Percentiles rank a stretch among this genome's conserved stretches.
phyloP scores from a whole-genome alignment of 2,113 vertebrate genomes.

The Motacilla tschutschensis region DNA sequence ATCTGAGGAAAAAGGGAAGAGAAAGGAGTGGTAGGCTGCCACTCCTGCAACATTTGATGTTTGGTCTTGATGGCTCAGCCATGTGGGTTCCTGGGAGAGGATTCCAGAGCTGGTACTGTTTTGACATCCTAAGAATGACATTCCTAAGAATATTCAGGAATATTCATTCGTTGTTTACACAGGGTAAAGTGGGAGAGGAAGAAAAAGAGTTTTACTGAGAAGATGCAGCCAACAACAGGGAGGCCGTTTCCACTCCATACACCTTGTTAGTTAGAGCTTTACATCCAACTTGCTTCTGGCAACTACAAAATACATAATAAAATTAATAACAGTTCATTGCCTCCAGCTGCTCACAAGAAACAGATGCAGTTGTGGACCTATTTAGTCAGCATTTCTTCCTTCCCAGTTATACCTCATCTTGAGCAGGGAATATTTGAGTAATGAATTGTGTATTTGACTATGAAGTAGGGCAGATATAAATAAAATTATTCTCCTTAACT shows the following conservation, averaged over 20 bases:
- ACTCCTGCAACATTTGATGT: background rate
- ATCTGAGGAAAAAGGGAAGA: background rate
- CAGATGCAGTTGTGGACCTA: slow-evolving; percentile 21
- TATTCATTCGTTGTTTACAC: background rate
- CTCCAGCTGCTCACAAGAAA: slow-evolving; percentile 62
- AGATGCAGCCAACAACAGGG: background rate
- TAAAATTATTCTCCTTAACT: background rate
- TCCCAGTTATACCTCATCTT: background rate
- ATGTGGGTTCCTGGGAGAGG: background rate
- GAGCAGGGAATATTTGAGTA: slow-evolving; percentile 9
- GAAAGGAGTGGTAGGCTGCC: background rate
- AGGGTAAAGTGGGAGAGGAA: background rate
- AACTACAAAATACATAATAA: slow-evolving; percentile 54
- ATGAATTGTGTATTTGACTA: slow-evolving; percentile 19
- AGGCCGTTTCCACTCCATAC: background rate
- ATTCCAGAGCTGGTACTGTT: background rate
- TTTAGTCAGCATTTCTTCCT: slow-evolving; percentile 56
- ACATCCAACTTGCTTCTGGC: background rate
- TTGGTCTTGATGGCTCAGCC: background rate
- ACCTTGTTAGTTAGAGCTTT: slow-evolving; percentile 35
- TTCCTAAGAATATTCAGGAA: background rate
- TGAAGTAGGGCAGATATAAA: slow-evolving; percentile 16
- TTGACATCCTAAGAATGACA: background rate
- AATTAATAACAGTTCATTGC: slow-evolving; percentile 67
- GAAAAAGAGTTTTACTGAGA: background rate